Evolutionary conservation across 2,113 vertebrate genomes (phyloP), one percentile per base, ranked within the genome.

Genomic region (Jacana jacana): DNA sequence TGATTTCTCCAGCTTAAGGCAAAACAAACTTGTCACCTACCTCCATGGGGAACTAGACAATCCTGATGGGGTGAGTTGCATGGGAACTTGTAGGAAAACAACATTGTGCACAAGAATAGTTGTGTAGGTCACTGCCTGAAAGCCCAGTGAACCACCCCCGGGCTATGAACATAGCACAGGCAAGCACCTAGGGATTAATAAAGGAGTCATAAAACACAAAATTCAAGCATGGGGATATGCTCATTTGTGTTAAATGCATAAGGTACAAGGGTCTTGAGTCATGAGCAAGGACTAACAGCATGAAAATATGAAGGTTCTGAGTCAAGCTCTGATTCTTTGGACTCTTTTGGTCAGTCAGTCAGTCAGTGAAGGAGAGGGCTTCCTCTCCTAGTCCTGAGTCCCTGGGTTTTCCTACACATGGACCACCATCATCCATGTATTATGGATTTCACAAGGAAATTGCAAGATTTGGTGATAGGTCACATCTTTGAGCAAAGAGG

Each of bases 351-450:
- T 54, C 18, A 40, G 11, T 54, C 18, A 40, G 6, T 22, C 4
- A 4, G 13, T 54, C 22, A 35, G 7, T 25, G 17, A 13, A 70
- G 40, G 18, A 31, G 9, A 54, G 17, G n/a, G 10, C 3, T 51
- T 31, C 24, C 19, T 58, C 65, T 28, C 8, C 19, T n/a, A 49
- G 42, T 30, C 5, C 4, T 2, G 9, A 33, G 6, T 17, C 11
- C 7, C 14, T 33, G 16, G 24, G 18, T 2, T 85, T 80, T 65
- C 49, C 33, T 24, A 0, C 20, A 6, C 11, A 13, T 2, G 6
- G 7, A 91, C 18, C 8, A 39, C 14, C 22, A 17, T n/a, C 46
- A 77, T 20, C 28, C 15, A 4, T 0, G 1, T 2, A 2, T 12
- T 68, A 39, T 2, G 40, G 13, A 64, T 27, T n/a, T 23, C 37